phyloP scores from a whole-genome alignment of 2,888 invertebrate genomes.

The Leucophenga montana region DNA sequence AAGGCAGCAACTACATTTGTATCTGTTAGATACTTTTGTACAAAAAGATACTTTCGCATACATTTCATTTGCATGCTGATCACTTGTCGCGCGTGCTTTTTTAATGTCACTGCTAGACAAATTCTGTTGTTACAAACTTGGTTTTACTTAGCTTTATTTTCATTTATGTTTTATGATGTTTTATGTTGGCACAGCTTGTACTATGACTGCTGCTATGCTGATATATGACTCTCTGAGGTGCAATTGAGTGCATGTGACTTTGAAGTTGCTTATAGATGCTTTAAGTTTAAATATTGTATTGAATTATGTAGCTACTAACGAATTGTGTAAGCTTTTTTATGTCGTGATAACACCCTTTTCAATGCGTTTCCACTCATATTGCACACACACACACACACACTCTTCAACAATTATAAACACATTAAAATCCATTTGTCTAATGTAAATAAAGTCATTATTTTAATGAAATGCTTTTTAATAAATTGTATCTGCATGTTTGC shows the following conservation, averaged over 20 bases:
- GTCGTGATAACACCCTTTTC: background rate
- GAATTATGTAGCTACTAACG: no score
- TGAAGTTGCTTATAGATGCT: background rate
- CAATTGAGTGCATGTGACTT: conserved; percentile 36
- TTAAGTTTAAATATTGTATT: no score
- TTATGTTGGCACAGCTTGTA: no score
- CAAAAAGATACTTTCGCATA: conserved; percentile 18
- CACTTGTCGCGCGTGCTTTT: conserved; percentile 46
- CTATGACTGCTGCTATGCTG: conserved; percentile 56
- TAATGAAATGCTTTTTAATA: conserved; percentile 3
- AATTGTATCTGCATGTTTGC: background rate
- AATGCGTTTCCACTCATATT: no score
- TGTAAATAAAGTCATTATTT: conserved; percentile 1
- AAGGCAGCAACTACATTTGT: conserved; percentile 14
- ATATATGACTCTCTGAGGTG: conserved; percentile 60
- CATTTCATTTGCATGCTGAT: conserved; percentile 62
- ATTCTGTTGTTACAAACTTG: conserved; percentile 50
- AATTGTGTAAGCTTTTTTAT: background rate
- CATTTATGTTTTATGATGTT: conserved; percentile 4
- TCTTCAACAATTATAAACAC: background rate
- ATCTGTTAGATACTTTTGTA: conserved; percentile 34
- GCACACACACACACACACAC: no score
- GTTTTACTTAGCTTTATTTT: background rate
- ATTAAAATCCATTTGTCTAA: background rate
- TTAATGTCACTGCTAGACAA: conserved; percentile 45